These are phyloP conservation scores for Lasioglossum villosulum DNA, from an alignment of 2,888 invertebrate species.

Conservation along the genomic window DNA sequence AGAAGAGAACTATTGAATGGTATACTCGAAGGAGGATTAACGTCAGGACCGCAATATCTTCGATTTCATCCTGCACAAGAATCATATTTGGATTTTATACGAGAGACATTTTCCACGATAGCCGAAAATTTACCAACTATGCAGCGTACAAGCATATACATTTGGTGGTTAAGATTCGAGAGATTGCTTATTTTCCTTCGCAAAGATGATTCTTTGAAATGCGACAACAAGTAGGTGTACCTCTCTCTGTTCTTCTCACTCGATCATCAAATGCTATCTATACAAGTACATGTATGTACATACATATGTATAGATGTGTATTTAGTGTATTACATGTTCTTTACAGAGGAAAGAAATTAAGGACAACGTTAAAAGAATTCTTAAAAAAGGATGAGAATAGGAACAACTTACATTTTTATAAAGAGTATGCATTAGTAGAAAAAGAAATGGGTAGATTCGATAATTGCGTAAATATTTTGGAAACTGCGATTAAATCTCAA, in stretches of 20 bases:
- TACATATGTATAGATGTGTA: no score
- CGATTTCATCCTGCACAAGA: conserved; percentile 87
- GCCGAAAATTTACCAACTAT: conserved; percentile 84
- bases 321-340: not conserved
- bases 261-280: no score
- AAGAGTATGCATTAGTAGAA: conserved; percentile 88
- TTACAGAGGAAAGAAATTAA: conserved; percentile 85
- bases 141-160: conserved; percentile 86
- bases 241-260: conserved; percentile 15
- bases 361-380: conserved; percentile 86
- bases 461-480: conserved; percentile 85
- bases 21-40: conserved; percentile 83
- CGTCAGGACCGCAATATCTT: conserved; percentile 87
- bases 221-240: conserved; percentile 67
- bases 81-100: conserved; percentile 86
- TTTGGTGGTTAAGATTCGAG: conserved; percentile 89
- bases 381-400: conserved; percentile 86
- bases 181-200: conserved; percentile 85
- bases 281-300: not conserved
- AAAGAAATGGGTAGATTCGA: conserved; percentile 85
- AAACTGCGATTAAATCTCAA: conserved; percentile 84
- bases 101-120: conserved; percentile 85
- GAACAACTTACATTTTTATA: conserved; percentile 86
- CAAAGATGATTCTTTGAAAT: conserved; percentile 84
- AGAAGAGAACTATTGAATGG: conserved; percentile 73